phyloP scores from a whole-genome alignment of 1,140 invertebrate species.

The Phortica variegata region DNA sequence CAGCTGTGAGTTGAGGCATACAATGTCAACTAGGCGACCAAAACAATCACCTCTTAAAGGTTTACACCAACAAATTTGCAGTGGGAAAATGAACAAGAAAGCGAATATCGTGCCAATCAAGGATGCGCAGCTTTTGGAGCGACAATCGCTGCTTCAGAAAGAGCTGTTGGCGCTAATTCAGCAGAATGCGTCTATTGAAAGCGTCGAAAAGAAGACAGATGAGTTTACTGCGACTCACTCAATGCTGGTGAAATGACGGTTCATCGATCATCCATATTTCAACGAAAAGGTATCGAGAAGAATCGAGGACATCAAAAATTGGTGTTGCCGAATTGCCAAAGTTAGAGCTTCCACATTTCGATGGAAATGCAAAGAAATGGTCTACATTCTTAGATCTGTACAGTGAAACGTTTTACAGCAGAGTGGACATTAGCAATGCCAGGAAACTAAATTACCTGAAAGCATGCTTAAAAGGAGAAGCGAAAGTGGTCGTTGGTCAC shows the following conservation, averaged over 20 bases:
- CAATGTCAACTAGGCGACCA: too few species aligned
- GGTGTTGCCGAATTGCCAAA: background rate
- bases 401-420: background rate
- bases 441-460: background rate
- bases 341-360: background rate
- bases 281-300: background rate
- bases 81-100: too few species aligned
- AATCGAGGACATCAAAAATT: background rate
- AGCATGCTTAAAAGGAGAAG: background rate
- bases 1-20: too few species aligned
- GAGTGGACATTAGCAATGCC: background rate
- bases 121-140: too few species aligned
- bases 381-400: background rate
- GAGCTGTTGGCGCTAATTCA: too few species aligned
- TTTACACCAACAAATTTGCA: too few species aligned
- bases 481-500: background rate
- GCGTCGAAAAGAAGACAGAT: too few species aligned
- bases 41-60: too few species aligned
- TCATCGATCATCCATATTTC: background rate
- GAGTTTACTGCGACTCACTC: too few species aligned
- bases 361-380: background rate
- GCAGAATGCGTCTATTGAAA: too few species aligned
- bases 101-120: too few species aligned
- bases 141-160: too few species aligned
- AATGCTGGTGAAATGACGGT: background rate